These are phyloP conservation scores for Epistrophe eligans DNA, from an alignment of 2,888 invertebrate genomes.

Conservation along the genomic window DNA sequence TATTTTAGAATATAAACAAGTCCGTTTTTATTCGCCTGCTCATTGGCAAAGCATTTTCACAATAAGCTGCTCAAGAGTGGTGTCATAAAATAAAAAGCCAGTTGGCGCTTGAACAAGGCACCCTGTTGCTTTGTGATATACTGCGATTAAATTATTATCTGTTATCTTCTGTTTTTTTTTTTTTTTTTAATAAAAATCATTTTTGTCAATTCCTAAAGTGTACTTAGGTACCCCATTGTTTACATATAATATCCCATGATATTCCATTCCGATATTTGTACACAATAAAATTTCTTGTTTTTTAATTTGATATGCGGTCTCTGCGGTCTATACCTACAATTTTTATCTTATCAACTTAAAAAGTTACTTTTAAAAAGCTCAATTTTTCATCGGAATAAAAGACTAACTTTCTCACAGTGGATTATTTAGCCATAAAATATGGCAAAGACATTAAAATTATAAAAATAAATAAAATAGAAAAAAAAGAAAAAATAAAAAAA, in stretches of 20 bases:
- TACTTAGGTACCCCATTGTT: background rate
- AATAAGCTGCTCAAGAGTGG: too few species aligned
- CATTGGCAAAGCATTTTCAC: too few species aligned
- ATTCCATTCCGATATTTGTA: background rate
- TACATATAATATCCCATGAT: background rate
- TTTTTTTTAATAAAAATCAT: background rate
- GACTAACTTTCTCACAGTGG: background rate
- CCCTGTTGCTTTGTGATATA: too few species aligned
- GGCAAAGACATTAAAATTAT: background rate
- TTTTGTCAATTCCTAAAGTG: background rate
- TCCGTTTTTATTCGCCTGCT: too few species aligned
- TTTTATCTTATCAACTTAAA: constrained; percentile 4
- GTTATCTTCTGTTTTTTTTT: background rate
- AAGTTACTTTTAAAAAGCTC: constrained; percentile 10
- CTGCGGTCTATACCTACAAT: background rate
- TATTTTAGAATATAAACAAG: too few species aligned
- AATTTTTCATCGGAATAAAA: background rate
- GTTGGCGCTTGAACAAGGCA: too few species aligned
- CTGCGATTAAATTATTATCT: background rate
- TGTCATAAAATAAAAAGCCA: too few species aligned
- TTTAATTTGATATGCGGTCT: background rate
- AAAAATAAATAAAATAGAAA: too few species aligned
- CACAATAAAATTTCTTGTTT: background rate
- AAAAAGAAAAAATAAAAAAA: too few species aligned
- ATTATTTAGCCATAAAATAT: background rate